Conservation (phyloP, 1,140 invertebrate genomes). For the Neodiprion fabricii region DNA sequence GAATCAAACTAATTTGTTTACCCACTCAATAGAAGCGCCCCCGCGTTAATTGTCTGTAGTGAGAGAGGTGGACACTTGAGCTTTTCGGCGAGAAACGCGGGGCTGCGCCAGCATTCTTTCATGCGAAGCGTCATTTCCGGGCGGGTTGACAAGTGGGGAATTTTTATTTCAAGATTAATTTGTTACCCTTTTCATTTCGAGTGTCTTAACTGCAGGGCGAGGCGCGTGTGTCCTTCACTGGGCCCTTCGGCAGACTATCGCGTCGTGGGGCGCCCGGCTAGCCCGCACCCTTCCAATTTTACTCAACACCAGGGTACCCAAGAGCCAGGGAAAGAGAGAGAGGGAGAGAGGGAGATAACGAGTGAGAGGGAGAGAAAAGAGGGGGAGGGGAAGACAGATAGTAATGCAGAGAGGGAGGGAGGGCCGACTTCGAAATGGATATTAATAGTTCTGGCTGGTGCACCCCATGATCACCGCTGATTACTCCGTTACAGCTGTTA, state of each 20-base stretch:
- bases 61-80: too few species aligned
- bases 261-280: background rate
- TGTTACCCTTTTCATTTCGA: constrained; percentile 5
- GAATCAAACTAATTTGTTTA: too few species aligned
- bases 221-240: background rate
- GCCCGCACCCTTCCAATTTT: constrained; percentile 6
- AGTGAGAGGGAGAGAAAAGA: constrained; percentile 25
- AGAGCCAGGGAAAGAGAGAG: constrained; percentile 1
- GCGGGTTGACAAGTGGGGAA: background rate
- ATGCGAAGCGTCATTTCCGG: too few species aligned
- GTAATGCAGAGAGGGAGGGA: background rate
- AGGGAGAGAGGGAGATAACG: constrained; percentile 8
- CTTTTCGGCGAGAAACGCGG: too few species aligned
- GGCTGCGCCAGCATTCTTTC: too few species aligned
- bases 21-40: too few species aligned
- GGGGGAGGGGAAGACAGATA: constrained; percentile 8
- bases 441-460: constrained; percentile 52
- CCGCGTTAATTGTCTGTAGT: too few species aligned
- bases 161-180: constrained; percentile 8
- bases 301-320: background rate
- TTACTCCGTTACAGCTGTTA: constrained; percentile 56
- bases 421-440: constrained; percentile 49
- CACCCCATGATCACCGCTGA: constrained; percentile 48
- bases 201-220: background rate
- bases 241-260: background rate